These are phyloP conservation scores for Neoascia interrupta DNA, from an alignment of 2,888 invertebrate species.

Conservation along the genomic window DNA sequence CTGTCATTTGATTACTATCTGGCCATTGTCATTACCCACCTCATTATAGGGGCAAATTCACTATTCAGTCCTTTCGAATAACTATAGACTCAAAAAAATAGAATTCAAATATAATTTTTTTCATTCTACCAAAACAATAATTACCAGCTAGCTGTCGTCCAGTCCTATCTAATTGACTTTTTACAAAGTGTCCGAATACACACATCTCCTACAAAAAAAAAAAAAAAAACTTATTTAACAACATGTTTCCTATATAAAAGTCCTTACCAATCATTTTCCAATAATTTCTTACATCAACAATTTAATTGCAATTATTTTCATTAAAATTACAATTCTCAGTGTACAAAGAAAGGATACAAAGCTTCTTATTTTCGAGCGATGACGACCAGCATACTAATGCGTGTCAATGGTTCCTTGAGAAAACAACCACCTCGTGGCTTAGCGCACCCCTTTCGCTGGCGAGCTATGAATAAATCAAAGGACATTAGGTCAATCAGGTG, in stretches of 20 bases:
- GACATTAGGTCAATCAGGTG: slow-evolving; percentile 62
- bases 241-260: slow-evolving; percentile 36
- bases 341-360: no score
- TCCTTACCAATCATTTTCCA: slow-evolving; percentile 65
- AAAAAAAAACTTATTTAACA: slow-evolving; percentile 20
- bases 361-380: slow-evolving; percentile 26
- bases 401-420: slow-evolving; percentile 36
- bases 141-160: slow-evolving; percentile 23
- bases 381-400: slow-evolving; percentile 15
- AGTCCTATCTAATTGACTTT: slow-evolving; percentile 60
- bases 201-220: slow-evolving; percentile 5
- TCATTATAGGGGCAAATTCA: slow-evolving; percentile 58
- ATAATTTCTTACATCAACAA: slow-evolving; percentile 62
- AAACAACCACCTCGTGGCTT: slow-evolving; percentile 35
- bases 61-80: slow-evolving; percentile 50
- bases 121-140: slow-evolving; percentile 57
- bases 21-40: slow-evolving; percentile 47
- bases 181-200: slow-evolving; percentile 33
- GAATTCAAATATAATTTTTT: slow-evolving; percentile 37
- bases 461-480: slow-evolving; percentile 57
- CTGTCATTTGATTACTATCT: slow-evolving; percentile 39
- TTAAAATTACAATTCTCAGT: slow-evolving; percentile 56
- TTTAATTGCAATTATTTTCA: slow-evolving; percentile 64
- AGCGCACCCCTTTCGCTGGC: slow-evolving; percentile 57
- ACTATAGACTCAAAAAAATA: slow-evolving; percentile 18